A percentile compares a stretch with the other conserved stretches of the same genome.
phyloP scores from a whole-genome alignment of 2,113 vertebrate genomes.

The Halcyon senegalensis region DNA sequence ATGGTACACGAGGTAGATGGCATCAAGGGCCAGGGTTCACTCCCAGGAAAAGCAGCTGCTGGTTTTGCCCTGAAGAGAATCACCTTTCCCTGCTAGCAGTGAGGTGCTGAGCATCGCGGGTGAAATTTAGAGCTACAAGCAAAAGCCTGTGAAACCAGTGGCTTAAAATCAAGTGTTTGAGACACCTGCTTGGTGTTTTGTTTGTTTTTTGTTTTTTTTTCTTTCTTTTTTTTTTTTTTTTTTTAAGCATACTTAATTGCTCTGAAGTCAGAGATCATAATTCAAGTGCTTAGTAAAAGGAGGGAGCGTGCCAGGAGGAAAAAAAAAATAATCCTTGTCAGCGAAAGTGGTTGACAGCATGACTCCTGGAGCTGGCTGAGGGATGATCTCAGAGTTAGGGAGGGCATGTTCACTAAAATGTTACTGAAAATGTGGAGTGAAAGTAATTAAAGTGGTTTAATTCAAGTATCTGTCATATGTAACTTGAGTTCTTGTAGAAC shows the following conservation, averaged over 20 bases:
- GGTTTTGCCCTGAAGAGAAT: background rate
- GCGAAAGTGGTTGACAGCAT: background rate
- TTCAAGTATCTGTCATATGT: background rate
- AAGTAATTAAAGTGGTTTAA: conserved; percentile 23
- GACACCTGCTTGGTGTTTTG: background rate
- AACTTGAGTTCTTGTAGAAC: background rate
- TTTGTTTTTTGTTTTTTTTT: no score
- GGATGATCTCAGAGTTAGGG: conserved; percentile 4
- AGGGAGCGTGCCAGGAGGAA: background rate
- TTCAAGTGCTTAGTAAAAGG: background rate
- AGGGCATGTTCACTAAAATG: background rate
- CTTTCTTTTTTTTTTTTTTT: background rate
- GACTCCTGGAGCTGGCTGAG: background rate
- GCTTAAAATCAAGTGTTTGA: background rate
- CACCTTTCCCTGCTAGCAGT: background rate
- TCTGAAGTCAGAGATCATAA: background rate
- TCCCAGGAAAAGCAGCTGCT: background rate
- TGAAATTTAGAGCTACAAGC: background rate
- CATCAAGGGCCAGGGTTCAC: background rate
- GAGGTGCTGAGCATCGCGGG: rapidly evolving
- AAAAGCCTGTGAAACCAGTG: background rate
- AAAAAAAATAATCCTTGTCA: background rate
- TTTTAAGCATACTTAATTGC: background rate
- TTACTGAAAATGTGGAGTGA: conserved; percentile 11
- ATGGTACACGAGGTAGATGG: background rate